Percentiles rank a stretch among this genome's conserved stretches.
These are phyloP conservation scores for Zophobas morio DNA, from an alignment of 1,140 invertebrate genomes.

Conservation along the genomic window DNA sequence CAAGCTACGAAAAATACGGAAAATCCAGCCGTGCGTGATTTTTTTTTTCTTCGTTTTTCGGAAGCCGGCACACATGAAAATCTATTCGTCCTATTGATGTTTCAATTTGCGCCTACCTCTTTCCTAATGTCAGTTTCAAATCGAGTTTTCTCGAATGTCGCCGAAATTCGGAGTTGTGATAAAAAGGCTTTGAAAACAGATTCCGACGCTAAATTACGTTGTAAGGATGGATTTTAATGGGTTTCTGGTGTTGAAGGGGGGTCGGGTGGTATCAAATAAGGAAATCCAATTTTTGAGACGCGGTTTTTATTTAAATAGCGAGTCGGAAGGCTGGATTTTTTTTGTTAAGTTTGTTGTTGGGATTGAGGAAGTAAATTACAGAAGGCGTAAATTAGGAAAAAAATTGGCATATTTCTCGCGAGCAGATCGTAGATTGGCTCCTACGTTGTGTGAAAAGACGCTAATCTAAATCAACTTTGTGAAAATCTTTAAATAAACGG, in stretches of 20 bases:
- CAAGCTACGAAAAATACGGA: not conserved
- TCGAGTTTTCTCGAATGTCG: not conserved
- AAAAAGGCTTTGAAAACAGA: not conserved
- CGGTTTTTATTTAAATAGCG: too few species aligned
- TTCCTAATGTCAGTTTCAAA: slow-evolving; percentile 1
- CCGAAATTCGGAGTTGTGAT: not conserved
- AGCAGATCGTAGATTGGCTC: too few species aligned
- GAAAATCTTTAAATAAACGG: too few species aligned
- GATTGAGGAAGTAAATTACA: too few species aligned
- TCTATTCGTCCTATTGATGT: slow-evolving; percentile 14
- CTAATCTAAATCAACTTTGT: too few species aligned
- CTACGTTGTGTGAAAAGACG: too few species aligned
- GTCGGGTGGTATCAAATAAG: too few species aligned
- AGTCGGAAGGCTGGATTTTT: too few species aligned
- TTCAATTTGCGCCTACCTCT: slow-evolving; percentile 19
- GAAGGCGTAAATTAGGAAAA: too few species aligned
- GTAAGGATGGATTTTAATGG: not conserved
- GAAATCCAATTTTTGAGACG: too few species aligned
- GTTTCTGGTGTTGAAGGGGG: not conserved
- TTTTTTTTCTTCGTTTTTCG: not conserved
- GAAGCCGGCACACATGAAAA: not conserved
- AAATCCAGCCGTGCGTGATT: not conserved
- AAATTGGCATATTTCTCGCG: too few species aligned
- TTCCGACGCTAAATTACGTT: not conserved
- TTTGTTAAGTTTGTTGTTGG: too few species aligned